Percentiles rank a stretch among this genome's conserved stretches.
Conservation (phyloP, 2,113 vertebrate genomes). For the Equus przewalskii region DNA sequence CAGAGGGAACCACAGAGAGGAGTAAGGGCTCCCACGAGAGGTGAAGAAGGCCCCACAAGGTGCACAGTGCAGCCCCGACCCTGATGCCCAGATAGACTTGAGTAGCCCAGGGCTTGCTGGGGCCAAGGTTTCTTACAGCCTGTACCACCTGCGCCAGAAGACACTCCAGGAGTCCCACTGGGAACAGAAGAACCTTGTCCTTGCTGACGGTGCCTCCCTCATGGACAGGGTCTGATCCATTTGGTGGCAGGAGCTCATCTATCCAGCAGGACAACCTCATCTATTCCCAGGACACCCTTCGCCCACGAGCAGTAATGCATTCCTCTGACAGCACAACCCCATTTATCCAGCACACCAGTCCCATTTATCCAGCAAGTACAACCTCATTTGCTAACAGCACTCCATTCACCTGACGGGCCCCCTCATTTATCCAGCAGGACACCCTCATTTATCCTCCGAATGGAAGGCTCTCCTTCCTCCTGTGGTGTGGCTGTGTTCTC, state of each 20-base stretch:
- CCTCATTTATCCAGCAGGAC: conserved; percentile 82
- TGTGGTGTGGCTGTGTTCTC: conserved; percentile 71
- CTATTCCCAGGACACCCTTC: conserved; percentile 80
- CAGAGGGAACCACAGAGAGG: not conserved
- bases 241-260: conserved; percentile 69
- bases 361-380: conserved; percentile 83
- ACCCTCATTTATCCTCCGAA: conserved; percentile 79
- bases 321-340: conserved; percentile 79
- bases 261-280: conserved; percentile 77
- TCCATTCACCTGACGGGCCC: conserved; percentile 82
- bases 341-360: conserved; percentile 81
- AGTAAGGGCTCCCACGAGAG: not conserved
- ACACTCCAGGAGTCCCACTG: not conserved
- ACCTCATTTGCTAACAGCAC: conserved; percentile 83
- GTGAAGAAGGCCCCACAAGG: not conserved
- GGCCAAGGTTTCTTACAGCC: not conserved
- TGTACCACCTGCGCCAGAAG: not conserved
- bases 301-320: conserved; percentile 81
- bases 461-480: conserved; percentile 63
- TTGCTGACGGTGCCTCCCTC: conserved; percentile 8
- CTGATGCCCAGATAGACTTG: not conserved
- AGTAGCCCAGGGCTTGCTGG: not conserved
- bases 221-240: conserved; percentile 64
- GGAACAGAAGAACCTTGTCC: conserved; percentile 33
- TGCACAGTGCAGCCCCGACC: not conserved